Percentiles rank a stretch among this genome's conserved stretches.
phyloP scores from a whole-genome alignment of 2,888 invertebrate species.

The Hymenopus coronatus region DNA sequence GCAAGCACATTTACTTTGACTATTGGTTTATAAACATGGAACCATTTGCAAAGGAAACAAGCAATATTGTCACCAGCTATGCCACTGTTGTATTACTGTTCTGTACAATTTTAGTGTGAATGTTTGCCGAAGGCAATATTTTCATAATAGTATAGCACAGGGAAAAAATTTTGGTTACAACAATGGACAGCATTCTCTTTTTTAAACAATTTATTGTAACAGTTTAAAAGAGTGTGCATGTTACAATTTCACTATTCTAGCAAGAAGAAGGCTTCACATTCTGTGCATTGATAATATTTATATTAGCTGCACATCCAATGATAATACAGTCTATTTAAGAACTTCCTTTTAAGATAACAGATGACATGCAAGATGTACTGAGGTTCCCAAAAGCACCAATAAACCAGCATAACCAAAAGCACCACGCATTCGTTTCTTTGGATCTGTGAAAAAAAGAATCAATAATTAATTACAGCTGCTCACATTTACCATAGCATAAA shows the following conservation, averaged over 20 bases:
- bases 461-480: not conserved
- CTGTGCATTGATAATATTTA: not conserved
- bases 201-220: not conserved
- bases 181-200: not conserved
- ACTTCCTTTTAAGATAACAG: slow-evolving; percentile 28
- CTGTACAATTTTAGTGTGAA: too few relatives aligned
- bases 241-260: too few relatives aligned
- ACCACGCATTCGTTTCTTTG: slow-evolving; percentile 42
- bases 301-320: not conserved
- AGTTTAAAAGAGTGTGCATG: not conserved
- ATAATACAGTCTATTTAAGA: not conserved
- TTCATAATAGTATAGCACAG: too few relatives aligned
- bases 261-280: too few relatives aligned
- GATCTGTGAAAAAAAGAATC: slow-evolving; percentile 38
- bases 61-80: too few relatives aligned
- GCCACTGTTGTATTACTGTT: too few relatives aligned
- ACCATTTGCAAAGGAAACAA: too few relatives aligned
- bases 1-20: too few relatives aligned
- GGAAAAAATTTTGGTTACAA: too few relatives aligned
- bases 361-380: slow-evolving; percentile 38
- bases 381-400: slow-evolving; percentile 40
- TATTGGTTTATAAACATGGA: too few relatives aligned
- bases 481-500: not conserved
- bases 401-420: slow-evolving; percentile 42
- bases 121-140: too few relatives aligned